phyloP scores from a whole-genome alignment of 2,888 invertebrate species.

The Pammene fasciana region DNA sequence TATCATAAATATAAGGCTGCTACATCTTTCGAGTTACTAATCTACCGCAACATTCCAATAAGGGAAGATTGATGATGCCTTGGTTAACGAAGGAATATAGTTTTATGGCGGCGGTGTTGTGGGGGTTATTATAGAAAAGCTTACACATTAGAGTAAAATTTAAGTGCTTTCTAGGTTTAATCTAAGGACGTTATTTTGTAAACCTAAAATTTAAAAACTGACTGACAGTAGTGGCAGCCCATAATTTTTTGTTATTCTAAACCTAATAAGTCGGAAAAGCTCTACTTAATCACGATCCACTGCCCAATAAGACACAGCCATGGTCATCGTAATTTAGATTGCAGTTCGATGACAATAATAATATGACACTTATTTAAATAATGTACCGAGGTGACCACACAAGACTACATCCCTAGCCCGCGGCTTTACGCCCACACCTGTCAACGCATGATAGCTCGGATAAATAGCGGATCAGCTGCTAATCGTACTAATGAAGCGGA shows the following conservation, averaged over 20 bases:
- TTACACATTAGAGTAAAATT: not conserved
- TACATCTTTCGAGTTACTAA: conserved; percentile 13
- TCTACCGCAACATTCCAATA: conserved; percentile 4
- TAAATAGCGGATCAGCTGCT: conserved; percentile 33
- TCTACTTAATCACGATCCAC: no score
- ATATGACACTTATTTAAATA: no score
- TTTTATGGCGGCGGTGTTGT: not conserved
- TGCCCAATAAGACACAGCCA: no score
- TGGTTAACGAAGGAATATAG: conserved; percentile 16
- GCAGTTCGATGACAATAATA: no score
- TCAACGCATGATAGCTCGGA: conserved; percentile 27
- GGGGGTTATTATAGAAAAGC: not conserved
- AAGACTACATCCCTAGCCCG: conserved; percentile 10
- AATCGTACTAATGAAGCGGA: conserved; percentile 35
- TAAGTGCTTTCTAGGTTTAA: no score
- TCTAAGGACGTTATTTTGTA: no score
- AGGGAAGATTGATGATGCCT: conserved; percentile 10
- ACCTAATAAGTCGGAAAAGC: no score
- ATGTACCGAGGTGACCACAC: not conserved
- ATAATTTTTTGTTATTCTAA: no score
- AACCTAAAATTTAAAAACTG: no score
- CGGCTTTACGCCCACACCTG: conserved; percentile 35
- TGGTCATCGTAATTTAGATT: no score
- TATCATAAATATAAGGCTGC: conserved; percentile 20
- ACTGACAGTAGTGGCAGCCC: no score